Conservation (phyloP, 1,140 invertebrate genomes). For the Asobara japonica region DNA sequence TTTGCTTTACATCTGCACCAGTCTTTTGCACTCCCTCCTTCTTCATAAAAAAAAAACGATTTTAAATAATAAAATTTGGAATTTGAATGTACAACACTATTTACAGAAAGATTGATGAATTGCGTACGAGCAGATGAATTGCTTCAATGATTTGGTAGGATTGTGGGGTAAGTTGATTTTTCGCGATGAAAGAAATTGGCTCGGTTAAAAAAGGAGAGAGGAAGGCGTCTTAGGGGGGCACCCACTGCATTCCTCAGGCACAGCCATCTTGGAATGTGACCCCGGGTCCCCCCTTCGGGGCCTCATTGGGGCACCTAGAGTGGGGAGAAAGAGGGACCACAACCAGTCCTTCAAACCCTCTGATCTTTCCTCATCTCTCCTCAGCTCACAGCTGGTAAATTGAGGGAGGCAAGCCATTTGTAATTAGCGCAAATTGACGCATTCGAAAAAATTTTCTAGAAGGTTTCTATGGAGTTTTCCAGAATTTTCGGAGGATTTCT, state of each 20-base stretch:
- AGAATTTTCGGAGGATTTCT: too few species aligned
- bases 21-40: too few species aligned
- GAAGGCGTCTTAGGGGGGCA: constrained; percentile 61
- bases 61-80: neutral
- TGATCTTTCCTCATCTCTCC: neutral
- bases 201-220: constrained; percentile 57
- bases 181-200: constrained; percentile 54
- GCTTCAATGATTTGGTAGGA: constrained; percentile 12
- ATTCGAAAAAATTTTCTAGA: too few species aligned
- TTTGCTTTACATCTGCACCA: too few species aligned
- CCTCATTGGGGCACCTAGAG: constrained; percentile 49
- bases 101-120: neutral
- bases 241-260: constrained; percentile 67
- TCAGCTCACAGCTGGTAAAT: too few species aligned
- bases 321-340: neutral
- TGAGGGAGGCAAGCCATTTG: constrained; percentile 13
- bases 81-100: neutral
- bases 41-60: neutral
- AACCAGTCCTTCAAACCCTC: neutral
- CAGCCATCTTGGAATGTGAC: constrained; percentile 70
- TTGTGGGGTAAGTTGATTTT: constrained; percentile 40
- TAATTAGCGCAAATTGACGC: too few species aligned
- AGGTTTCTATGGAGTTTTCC: neutral
- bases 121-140: neutral
- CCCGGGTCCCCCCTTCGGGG: constrained; percentile 58